Evolutionary conservation across 2,797 vertebrate species (phyloP), one percentile per base, ranked within the genome.

Genomic region (Pachyuromys duprasi): DNA sequence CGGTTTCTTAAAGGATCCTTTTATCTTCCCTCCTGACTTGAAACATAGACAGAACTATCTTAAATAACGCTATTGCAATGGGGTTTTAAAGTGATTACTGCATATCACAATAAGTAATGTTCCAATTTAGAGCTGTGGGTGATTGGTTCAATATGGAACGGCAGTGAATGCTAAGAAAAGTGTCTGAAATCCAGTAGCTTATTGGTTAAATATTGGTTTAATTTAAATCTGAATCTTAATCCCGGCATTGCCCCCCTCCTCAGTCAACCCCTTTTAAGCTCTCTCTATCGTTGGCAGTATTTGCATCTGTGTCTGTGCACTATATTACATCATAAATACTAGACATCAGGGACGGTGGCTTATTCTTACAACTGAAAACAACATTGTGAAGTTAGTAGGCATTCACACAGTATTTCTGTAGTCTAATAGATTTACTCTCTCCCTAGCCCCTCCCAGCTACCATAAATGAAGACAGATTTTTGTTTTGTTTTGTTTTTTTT

Each of bases 171-270:
- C 78, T 80, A 62, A 97, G 81, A 93, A 75, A 94, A 96, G 70
- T 84, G 60, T n/a, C 60, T 87, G 86, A 96, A 96, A 93, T 95
- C 95, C 83, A 94, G 92, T 89, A 93, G 90, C 36, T 93, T 90
- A 91, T 96, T 92, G 93, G 84, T 94, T 95, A 95, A 96, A 96
- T 94, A 92, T 92, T 90, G 42, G 82, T 93, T 97, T 96, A 95
- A 94, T 96, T 96, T 96, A 96, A 97, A 95, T 94, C 53, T 95
- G 75, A 96, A 89, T 96, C 70, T 96, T 96, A 96, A 87, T 94
- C 86, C 81, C 55, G 18, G 63, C 82, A 72, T 20, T 55, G 11
- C 63, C 12, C 45, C 36, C 70, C 39, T 45, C 42, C 33, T 11
- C 63, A 12, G 9, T n/a, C 65, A 90, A 42, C 62, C 33, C 57